Evolutionary conservation across 53 echinoderm and acorn worm genomes (phyloP).

Genomic region (Arbacia lixula): DNA sequence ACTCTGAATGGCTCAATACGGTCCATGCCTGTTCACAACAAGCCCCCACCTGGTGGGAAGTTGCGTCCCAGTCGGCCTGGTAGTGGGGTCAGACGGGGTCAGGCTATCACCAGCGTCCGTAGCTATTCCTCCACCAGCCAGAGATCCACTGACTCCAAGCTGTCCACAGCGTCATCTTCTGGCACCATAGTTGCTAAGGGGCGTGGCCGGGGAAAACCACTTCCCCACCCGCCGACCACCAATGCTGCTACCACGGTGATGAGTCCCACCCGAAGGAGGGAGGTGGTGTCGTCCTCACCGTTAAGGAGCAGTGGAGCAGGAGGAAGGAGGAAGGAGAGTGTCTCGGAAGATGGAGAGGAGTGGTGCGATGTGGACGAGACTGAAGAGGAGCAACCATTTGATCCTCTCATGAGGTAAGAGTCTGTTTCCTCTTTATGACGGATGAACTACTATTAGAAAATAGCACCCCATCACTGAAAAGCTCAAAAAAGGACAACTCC

Average conservation of each 20-base stretch:
- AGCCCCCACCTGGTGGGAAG: background rate
- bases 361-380: constrained; percentile 96
- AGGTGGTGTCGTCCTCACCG: background rate
- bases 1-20: constrained; percentile 7
- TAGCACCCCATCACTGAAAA: too few species aligned
- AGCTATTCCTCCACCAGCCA: constrained; percentile 13
- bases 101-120: background rate
- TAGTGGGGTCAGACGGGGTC: constrained; percentile 8
- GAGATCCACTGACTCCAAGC: background rate
- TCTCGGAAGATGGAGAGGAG: constrained; percentile 78
- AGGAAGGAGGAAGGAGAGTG: constrained; percentile 35
- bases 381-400: constrained; percentile 73
- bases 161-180: too few species aligned
- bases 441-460: too few species aligned
- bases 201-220: background rate
- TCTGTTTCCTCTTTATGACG: too few species aligned
- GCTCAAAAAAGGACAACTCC: too few species aligned
- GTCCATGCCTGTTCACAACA: background rate
- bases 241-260: too few species aligned
- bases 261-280: constrained; percentile 12
- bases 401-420: constrained; percentile 81
- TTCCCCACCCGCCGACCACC: constrained; percentile 42
- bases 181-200: too few species aligned
- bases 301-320: background rate
- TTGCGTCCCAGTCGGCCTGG: background rate